Base-by-base conservation (phyloP, 2,797 vertebrate species). In the Tenualosa ilisha region DNA sequence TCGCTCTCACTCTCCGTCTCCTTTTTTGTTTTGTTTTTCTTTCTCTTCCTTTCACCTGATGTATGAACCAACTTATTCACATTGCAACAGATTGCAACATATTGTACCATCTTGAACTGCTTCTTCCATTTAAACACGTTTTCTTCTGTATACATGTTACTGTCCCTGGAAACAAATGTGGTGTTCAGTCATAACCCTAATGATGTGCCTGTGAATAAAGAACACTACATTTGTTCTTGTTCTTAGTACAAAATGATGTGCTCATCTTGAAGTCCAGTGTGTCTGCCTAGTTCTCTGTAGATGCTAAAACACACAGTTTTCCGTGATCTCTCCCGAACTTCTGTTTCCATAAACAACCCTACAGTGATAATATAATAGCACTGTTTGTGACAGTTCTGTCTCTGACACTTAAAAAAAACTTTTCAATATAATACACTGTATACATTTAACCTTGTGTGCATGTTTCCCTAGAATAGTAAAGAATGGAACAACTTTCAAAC, bases 221-320 rank as follows among this genome's bases (percentile, higher is more conserved):
- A 51, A 12, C 17, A 13, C 24, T 68, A 72, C 20, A 54, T 9
- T 12, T 9, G 50, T 51, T 50, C 49, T 50, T 50, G 8, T 50
- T 51, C 50, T 51, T 51, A 9, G 50, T 31, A 82, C 56, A 31
- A 26, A 82, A 13, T 85, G 81, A 68, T 88, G 86, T 40, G 8
- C 86, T 89, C 75, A 63, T 63, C 17, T 63, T 79, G 72, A 82
- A 31, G 43, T 43, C 82, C 84, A 89, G 88, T 86, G 26, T 65
- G 26, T 88, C 81, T 87, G 85, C 51, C 26, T 81, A 46, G 6
- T 3, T 53, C 12, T 86, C 3, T 79, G 49, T 49, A 51, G 9
- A 49, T 82, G 85, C 72, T 22, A 20, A 75, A 22, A 46, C 20
- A 22, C 20, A 46, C 37, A 82, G n/a, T 46, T 26, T 79, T 83